These are phyloP conservation scores for Halesus radiatus DNA, from an alignment of 1,140 invertebrate genomes.

Conservation along the genomic window DNA sequence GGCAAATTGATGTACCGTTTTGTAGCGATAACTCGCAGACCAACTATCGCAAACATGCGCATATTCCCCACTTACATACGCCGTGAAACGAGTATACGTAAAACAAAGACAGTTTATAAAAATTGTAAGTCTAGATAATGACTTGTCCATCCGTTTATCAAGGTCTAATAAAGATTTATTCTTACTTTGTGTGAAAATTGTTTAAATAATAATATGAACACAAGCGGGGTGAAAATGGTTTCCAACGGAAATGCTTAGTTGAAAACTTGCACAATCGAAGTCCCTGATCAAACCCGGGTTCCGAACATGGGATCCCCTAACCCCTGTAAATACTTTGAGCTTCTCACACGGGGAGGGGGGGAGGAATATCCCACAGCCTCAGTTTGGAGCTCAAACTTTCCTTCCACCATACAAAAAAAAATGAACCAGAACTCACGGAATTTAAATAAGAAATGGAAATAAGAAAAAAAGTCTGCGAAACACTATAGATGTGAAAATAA, in stretches of 20 bases:
- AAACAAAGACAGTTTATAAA: too few relatives aligned
- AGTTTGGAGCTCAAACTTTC: neutral
- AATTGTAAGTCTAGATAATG: too few relatives aligned
- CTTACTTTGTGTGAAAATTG: too few relatives aligned
- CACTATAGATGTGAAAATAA: neutral
- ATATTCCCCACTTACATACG: too few relatives aligned
- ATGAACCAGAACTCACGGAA: neutral
- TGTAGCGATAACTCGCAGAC: too few relatives aligned
- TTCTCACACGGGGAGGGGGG: neutral
- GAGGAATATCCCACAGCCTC: neutral
- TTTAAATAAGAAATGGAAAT: too few relatives aligned
- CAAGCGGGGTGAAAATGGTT: neutral
- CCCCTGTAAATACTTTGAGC: constrained; percentile 15
- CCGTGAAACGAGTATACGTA: too few relatives aligned
- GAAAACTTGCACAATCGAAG: constrained; percentile 35
- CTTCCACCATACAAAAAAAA: neutral
- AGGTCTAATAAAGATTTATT: too few relatives aligned
- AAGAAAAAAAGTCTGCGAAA: neutral
- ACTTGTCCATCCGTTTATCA: too few relatives aligned
- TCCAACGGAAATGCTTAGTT: constrained; percentile 23
- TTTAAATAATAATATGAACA: too few relatives aligned
- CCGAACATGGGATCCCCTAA: constrained; percentile 26
- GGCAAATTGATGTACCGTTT: too few relatives aligned
- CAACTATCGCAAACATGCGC: too few relatives aligned
- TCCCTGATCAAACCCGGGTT: neutral